Conservation (phyloP, 2,888 invertebrate species). For the Cerastis leucographa region DNA sequence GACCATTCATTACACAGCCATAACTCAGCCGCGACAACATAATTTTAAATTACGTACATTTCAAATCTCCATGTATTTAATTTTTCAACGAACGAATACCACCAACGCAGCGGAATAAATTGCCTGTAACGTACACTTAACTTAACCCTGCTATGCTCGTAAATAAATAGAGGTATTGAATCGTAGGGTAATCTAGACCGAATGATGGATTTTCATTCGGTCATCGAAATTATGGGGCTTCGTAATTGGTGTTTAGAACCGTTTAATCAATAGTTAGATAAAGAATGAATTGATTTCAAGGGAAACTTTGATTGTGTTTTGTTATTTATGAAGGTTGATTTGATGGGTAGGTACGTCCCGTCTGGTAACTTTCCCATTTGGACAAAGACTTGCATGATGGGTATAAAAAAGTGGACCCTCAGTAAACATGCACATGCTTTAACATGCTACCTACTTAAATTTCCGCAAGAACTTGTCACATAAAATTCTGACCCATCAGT, state of each 20-base stretch:
- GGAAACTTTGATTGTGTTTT: conserved; percentile 22
- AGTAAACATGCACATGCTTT: no score
- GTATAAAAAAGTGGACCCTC: no score
- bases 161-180: conserved; percentile 80
- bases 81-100: conserved; percentile 64
- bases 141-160: conserved; percentile 78
- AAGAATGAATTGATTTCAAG: conserved; percentile 27
- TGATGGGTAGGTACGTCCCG: no score
- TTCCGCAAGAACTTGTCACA: no score
- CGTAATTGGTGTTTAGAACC: conserved; percentile 41
- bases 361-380: no score
- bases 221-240: conserved; percentile 46
- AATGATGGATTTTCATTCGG: conserved; percentile 51
- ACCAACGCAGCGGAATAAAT: conserved; percentile 75
- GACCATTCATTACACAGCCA: conserved; percentile 61
- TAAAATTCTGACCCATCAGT: no score
- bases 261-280: conserved; percentile 44
- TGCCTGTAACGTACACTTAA: conserved; percentile 80
- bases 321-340: conserved; percentile 36
- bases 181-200: conserved; percentile 71
- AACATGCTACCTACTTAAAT: no score
- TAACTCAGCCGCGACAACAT: conserved; percentile 63
- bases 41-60: conserved; percentile 59
- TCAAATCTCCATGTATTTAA: conserved; percentile 57
- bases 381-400: no score